Evolutionary conservation across 2,797 vertebrate genomes (phyloP), one percentile per base, ranked within the genome.

Genomic region (Eptatretus atami): DNA sequence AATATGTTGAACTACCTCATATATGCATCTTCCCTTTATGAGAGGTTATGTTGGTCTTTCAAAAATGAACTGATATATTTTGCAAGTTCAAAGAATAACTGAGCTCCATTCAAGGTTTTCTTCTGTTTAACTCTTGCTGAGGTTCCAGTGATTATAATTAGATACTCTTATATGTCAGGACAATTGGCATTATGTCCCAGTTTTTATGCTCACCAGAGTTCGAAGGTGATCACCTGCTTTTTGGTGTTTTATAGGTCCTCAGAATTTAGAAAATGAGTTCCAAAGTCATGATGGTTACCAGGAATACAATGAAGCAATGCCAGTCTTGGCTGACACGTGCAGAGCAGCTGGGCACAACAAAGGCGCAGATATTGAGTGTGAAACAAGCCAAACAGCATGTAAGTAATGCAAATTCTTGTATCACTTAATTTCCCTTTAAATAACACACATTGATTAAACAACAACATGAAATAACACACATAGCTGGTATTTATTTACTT

Each of bases 211-310:
- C 3, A 6, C 6, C 31, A 31, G 31, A 31, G 31, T 31, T 31
- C 31, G 6, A 31, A 31, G 31, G 31, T 69, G 65, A 15, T 9
- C 4, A 6, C 15, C 66, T 8, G 64, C 13, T 3, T 67, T 53
- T 13, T 66, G 1, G 70, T 68, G 54, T 64, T 53, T 64, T 71
- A 60, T 70, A 98, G 92, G 81, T 99, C 19, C 95, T 94, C 73
- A 83, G 76, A 92, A 81, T 76, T 75, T 99, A 74, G 87, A 99
- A 70, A 76, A 79, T 10, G 87, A 94, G 73, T 76, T 99, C 53
- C 84, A 99, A 73, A 87, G 83, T 69, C 82, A 93, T 0, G 82
- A 86, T 57, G 92, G 82, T 73, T 78, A 83, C 63, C 84, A 90
- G 65, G 86, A n/a, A 95, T 67, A 82, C 86, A 0, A 73, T 99